Conservation (phyloP, 92 coral and sea anemone genomes). For the Blastomussa wellsi region DNA sequence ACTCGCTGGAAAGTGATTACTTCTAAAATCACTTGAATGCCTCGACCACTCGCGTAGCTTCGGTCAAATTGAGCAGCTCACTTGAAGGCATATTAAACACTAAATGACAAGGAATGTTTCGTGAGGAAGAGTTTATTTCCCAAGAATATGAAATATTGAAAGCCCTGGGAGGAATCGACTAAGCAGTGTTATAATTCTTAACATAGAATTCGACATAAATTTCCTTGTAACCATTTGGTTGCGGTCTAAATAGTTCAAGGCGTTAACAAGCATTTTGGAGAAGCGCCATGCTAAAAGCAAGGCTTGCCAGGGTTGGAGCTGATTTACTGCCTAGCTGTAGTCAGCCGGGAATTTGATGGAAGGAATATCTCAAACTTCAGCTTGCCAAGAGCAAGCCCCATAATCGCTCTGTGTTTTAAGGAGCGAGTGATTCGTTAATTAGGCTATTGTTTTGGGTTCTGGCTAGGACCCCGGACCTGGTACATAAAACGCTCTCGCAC, state of each 20-base stretch:
- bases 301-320: background rate
- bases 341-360: constrained; percentile 28
- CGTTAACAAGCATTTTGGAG: constrained; percentile 41
- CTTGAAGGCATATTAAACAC: constrained; percentile 36
- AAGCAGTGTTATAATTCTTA: constrained; percentile 22
- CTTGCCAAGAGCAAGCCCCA: constrained; percentile 53
- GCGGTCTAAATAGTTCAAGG: constrained; percentile 40
- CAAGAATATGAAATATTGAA: constrained; percentile 1
- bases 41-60: constrained; percentile 34
- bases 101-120: constrained; percentile 43
- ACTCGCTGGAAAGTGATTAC: constrained; percentile 57
- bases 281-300: constrained; percentile 8
- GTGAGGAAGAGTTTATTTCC: constrained; percentile 14
- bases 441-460: constrained; percentile 81
- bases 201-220: constrained; percentile 49
- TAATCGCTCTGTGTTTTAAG: constrained; percentile 56
- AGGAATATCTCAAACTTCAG: constrained; percentile 49
- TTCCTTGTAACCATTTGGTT: constrained; percentile 68
- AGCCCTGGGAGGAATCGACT: constrained; percentile 8
- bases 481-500: constrained; percentile 68
- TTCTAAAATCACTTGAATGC: constrained; percentile 58
- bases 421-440: constrained; percentile 87
- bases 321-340: background rate
- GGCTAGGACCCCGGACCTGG: constrained; percentile 81
- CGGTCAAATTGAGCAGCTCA: constrained; percentile 31